Conservation (phyloP, 2,113 vertebrate species). For the Tupaia tana region DNA sequence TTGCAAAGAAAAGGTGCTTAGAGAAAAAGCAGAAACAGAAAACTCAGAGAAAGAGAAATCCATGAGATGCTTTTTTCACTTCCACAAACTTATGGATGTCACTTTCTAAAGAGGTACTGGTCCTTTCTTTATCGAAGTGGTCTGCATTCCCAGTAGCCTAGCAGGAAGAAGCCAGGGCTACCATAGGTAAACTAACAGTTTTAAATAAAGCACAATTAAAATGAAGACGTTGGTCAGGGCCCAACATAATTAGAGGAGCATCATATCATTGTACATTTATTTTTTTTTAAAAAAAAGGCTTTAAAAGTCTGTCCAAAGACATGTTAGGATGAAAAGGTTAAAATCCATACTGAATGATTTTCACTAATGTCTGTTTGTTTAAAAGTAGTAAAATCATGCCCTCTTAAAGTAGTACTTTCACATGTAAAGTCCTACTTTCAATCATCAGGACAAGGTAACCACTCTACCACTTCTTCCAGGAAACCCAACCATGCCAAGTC, state of each 20-base stretch:
- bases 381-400: conserved; percentile 55
- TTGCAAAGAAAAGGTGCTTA: conserved; percentile 18
- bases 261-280: neutral
- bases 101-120: neutral
- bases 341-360: conserved; percentile 13
- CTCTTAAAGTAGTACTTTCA: conserved; percentile 50
- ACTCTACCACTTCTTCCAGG: neutral
- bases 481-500: neutral
- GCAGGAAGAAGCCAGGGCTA: neutral
- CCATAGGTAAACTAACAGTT: neutral
- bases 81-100: neutral
- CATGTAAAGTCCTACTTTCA: neutral
- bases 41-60: neutral
- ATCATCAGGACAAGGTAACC: neutral
- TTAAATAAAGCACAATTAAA: conserved; percentile 11
- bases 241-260: conserved; percentile 32
- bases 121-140: neutral
- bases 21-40: conserved; percentile 4
- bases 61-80: neutral
- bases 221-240: neutral
- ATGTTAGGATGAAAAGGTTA: conserved; percentile 43
- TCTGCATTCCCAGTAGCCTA: neutral
- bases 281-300: neutral
- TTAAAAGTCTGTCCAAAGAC: conserved; percentile 23
- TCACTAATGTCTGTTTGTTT: conserved; percentile 32